Percentiles rank a stretch among this genome's conserved stretches.
Conservation (phyloP, 1,140 invertebrate species). For the Anoplophora glabripennis region DNA sequence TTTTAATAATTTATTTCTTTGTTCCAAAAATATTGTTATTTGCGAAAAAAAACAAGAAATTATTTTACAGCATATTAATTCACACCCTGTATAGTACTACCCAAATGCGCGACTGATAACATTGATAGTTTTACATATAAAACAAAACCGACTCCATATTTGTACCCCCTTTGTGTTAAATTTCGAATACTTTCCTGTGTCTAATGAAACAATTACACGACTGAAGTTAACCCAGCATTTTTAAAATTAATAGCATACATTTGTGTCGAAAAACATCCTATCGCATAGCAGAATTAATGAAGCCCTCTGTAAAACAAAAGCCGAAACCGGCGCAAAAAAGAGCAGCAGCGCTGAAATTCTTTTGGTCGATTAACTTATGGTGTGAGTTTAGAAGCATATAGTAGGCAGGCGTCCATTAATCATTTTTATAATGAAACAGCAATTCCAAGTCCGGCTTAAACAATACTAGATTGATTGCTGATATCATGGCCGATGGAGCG, state of each 20-base stretch:
- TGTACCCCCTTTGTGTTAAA: too few species aligned
- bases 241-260: constrained; percentile 14
- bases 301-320: constrained; percentile 23
- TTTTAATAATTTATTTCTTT: too few species aligned
- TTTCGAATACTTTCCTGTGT: too few species aligned
- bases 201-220: too few species aligned
- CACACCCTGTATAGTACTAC: too few species aligned
- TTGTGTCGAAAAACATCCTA: constrained; percentile 18
- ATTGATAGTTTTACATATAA: too few species aligned
- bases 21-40: too few species aligned
- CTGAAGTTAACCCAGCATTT: too few species aligned
- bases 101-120: too few species aligned
- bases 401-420: constrained; percentile 22
- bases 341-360: constrained; percentile 21
- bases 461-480: constrained; percentile 22
- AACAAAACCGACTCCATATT: too few species aligned
- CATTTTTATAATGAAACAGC: constrained; percentile 27
- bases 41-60: too few species aligned
- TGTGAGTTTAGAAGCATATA: constrained; percentile 31
- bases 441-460: constrained; percentile 20
- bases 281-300: not conserved
- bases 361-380: constrained; percentile 38
- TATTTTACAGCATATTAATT: too few species aligned
- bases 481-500: constrained; percentile 18
- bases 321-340: constrained; percentile 17